These are phyloP conservation scores for Tetraodon nigroviridis DNA, from an alignment of 2,113 vertebrate species.

Conservation along the genomic window DNA sequence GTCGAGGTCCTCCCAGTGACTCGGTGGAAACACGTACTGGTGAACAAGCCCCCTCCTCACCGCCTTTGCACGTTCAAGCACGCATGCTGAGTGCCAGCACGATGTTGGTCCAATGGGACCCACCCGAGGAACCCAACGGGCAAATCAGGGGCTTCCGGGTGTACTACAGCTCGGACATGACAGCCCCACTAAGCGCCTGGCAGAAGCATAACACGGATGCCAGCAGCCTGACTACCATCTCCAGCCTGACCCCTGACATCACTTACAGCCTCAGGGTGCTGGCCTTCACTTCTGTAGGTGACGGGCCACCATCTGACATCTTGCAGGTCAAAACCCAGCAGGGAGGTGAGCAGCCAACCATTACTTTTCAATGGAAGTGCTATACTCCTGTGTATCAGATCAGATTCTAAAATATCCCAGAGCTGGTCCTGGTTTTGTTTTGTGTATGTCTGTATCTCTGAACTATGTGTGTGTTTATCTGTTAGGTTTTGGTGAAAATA, in stretches of 20 bases:
- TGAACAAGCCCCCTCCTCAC: conserved; percentile 91
- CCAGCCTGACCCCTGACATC: conserved; percentile 85
- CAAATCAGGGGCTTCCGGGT: conserved; percentile 89
- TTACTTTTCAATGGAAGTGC: too few relatives aligned
- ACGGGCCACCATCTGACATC: conserved; percentile 87
- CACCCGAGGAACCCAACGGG: conserved; percentile 90
- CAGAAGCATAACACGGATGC: conserved; percentile 92
- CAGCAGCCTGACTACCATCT: conserved; percentile 90
- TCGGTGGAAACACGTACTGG: conserved; percentile 85
- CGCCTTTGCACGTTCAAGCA: conserved; percentile 87
- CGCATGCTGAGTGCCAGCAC: conserved; percentile 94
- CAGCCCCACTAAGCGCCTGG: conserved; percentile 85
- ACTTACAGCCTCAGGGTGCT: conserved; percentile 93
- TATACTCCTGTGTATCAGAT: too few relatives aligned
- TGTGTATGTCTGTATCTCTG: background rate
- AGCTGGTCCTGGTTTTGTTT: background rate
- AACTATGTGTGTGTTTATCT: too few relatives aligned
- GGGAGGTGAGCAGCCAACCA: conserved; percentile 78
- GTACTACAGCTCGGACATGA: conserved; percentile 85
- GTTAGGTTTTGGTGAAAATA: too few relatives aligned
- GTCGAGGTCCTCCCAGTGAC: conserved; percentile 87
- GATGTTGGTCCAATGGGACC: conserved; percentile 94
- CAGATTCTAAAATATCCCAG: too few relatives aligned
- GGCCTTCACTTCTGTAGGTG: conserved; percentile 90
- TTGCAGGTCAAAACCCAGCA: conserved; percentile 95